Conservation (phyloP, 1,140 invertebrate genomes). For the Euborellia annulipes region DNA sequence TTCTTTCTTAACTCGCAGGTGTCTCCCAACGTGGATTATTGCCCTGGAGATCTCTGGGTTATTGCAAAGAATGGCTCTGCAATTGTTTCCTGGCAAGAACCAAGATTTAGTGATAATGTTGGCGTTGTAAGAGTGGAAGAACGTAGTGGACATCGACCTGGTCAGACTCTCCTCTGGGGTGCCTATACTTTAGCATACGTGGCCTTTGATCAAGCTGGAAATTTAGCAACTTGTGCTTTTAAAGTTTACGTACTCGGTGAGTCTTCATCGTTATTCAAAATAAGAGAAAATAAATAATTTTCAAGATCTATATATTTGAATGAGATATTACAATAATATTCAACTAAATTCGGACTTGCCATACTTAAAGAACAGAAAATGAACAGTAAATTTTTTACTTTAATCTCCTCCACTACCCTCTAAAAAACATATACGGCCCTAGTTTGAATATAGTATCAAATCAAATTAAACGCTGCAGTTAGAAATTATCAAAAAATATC, state of each 20-base stretch:
- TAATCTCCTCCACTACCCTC: too few relatives aligned
- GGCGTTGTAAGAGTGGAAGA: conserved; percentile 63
- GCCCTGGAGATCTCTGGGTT: conserved; percentile 86
- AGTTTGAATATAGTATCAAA: too few relatives aligned
- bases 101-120: conserved; percentile 77
- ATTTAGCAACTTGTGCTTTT: conserved; percentile 82
- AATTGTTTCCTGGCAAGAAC: conserved; percentile 87
- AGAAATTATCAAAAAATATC: too few relatives aligned
- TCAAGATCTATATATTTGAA: not conserved
- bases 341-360: not conserved
- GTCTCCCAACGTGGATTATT: conserved; percentile 71
- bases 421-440: too few relatives aligned
- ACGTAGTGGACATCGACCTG: conserved; percentile 72
- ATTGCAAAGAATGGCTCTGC: conserved; percentile 83
- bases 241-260: conserved; percentile 81
- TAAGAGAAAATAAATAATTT: too few relatives aligned
- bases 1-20: conserved; percentile 31
- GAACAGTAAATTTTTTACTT: too few relatives aligned
- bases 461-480: too few relatives aligned
- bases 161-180: conserved; percentile 84
- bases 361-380: too few relatives aligned
- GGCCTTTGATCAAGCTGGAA: conserved; percentile 78
- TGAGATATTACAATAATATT: conserved; percentile 5
- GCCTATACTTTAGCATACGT: conserved; percentile 87
- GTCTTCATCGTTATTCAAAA: too few relatives aligned